A percentile compares a stretch with the other conserved stretches of the same genome.
Conservation (phyloP, 2,797 vertebrate species). For the Sebastes glaucus region DNA sequence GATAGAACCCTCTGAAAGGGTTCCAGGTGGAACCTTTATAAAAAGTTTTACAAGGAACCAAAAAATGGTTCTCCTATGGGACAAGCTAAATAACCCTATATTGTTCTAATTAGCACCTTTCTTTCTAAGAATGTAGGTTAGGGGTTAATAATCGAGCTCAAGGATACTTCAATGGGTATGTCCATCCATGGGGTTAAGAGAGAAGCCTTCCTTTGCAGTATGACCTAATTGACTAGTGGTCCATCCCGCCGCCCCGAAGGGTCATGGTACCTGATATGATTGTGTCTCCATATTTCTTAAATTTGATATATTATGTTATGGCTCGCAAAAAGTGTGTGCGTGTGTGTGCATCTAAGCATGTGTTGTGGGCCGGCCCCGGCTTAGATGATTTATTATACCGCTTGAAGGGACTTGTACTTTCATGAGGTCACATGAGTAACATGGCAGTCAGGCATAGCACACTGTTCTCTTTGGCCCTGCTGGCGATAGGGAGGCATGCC, state of each 20-base stretch:
- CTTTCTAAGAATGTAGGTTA: neutral
- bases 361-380: constrained; percentile 46
- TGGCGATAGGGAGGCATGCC: constrained; percentile 46
- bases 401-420: constrained; percentile 72
- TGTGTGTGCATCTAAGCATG: constrained; percentile 9
- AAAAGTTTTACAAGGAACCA: neutral
- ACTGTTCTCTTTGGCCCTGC: constrained; percentile 46
- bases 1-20: too few relatives aligned
- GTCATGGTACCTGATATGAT: constrained; percentile 17
- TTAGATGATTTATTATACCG: constrained; percentile 74
- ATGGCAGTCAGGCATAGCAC: constrained; percentile 55
- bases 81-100: neutral
- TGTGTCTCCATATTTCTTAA: constrained; percentile 21
- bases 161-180: neutral
- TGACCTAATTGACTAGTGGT: constrained; percentile 6
- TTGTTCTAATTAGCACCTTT: neutral
- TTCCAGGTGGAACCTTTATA: neutral
- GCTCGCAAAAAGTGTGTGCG: constrained; percentile 1
- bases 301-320: constrained; percentile 33
- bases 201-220: neutral
- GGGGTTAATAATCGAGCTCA: neutral
- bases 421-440: constrained; percentile 69
- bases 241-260: constrained; percentile 4
- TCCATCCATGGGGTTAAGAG: neutral
- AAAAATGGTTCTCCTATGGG: neutral